Conservation (phyloP, 2,113 vertebrate species). For the Sciurus niger region DNA sequence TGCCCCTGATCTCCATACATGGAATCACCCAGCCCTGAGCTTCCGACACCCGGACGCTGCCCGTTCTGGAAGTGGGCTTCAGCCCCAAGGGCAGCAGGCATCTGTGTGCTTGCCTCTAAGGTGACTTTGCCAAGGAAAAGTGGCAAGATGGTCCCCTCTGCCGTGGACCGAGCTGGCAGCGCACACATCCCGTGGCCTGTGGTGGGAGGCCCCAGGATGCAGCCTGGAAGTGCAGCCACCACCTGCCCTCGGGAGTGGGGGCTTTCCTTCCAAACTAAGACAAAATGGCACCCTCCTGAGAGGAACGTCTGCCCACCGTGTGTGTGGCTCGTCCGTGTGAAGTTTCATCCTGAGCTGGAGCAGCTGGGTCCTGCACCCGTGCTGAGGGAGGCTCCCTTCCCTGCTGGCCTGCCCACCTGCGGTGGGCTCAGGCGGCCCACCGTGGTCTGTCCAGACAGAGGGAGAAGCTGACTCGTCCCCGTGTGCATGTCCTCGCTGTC, state of each 20-base stretch:
- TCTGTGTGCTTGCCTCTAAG: conserved; percentile 77
- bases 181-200: conserved; percentile 82
- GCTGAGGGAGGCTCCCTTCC: background rate
- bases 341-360: background rate
- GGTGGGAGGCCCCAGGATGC: conserved; percentile 79
- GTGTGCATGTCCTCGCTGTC: background rate
- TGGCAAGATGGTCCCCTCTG: conserved; percentile 84
- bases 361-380: background rate
- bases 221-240: background rate
- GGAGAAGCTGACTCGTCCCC: no score
- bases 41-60: background rate
- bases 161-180: conserved; percentile 7
- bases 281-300: conserved; percentile 59
- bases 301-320: background rate
- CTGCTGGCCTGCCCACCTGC: background rate
- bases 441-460: background rate
- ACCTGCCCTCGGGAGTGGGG: background rate
- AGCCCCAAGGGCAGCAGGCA: background rate
- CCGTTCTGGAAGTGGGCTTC: background rate
- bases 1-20: background rate
- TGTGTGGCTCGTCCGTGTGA: background rate
- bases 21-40: background rate
- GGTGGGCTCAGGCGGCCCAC: background rate
- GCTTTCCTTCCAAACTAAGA: background rate
- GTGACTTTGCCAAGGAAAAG: conserved; percentile 88